These are phyloP conservation scores for Drosophila bunnanda DNA, from an alignment of 2,888 invertebrate genomes.

Conservation along the genomic window DNA sequence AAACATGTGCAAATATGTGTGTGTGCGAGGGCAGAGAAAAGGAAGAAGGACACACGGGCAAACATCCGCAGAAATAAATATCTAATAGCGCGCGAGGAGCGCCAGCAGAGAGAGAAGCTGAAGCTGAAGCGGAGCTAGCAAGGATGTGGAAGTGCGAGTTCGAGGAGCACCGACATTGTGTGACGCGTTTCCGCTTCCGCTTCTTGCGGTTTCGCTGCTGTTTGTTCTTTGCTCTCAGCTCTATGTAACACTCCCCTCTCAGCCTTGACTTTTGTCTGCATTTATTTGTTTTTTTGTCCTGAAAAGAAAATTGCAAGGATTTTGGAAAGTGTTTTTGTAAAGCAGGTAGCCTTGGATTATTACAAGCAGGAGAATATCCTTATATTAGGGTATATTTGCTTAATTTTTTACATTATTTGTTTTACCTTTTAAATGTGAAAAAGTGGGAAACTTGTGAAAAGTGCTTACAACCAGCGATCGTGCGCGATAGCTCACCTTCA, in stretches of 20 bases:
- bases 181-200: slow-evolving; percentile 77
- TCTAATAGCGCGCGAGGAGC: slow-evolving; percentile 52
- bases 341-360: no score
- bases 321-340: background rate
- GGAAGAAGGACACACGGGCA: slow-evolving; percentile 43
- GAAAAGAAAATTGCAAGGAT: slow-evolving; percentile 57
- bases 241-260: background rate
- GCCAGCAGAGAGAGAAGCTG: background rate
- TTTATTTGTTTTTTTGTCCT: slow-evolving; percentile 60
- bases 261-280: slow-evolving; percentile 54
- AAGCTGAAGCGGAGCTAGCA: slow-evolving; percentile 4
- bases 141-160: slow-evolving; percentile 19
- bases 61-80: slow-evolving; percentile 70
- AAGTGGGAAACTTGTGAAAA: background rate
- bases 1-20: slow-evolving; percentile 77
- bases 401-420: background rate
- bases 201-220: slow-evolving; percentile 51
- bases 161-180: slow-evolving; percentile 56
- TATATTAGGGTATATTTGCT: background rate
- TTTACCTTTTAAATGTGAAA: slow-evolving; percentile 15
- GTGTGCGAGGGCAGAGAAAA: slow-evolving; percentile 25
- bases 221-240: slow-evolving; percentile 54
- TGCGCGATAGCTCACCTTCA: slow-evolving; percentile 52
- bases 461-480: slow-evolving; percentile 45
- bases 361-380: background rate